Conservation (phyloP, 2,113 vertebrate species). For the Corydoras maculifer region DNA sequence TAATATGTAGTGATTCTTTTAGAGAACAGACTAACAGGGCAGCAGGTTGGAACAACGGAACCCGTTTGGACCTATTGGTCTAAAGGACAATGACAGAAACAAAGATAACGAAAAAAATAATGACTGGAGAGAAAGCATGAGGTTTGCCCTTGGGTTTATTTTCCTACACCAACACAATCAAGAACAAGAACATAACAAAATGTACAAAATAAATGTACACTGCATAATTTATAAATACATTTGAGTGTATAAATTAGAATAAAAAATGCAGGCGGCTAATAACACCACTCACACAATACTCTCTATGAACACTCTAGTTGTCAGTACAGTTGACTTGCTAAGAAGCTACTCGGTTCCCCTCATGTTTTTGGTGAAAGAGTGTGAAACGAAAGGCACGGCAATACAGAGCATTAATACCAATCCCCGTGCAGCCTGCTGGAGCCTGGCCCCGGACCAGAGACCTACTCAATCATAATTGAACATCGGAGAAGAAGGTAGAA, state of each 20-base stretch:
- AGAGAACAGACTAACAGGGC: too few relatives aligned
- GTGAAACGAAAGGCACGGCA: too few relatives aligned
- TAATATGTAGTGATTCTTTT: too few relatives aligned
- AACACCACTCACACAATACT: slow-evolving; percentile 60
- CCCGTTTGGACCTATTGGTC: too few relatives aligned
- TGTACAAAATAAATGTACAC: slow-evolving; percentile 75
- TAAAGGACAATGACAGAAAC: not conserved
- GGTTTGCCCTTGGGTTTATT: slow-evolving; percentile 15
- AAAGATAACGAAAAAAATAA: not conserved
- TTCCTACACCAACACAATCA: slow-evolving; percentile 48
- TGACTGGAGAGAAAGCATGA: slow-evolving; percentile 9
- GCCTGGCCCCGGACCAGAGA: too few relatives aligned
- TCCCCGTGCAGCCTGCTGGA: too few relatives aligned
- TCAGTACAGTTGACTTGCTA: slow-evolving; percentile 58
- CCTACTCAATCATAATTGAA: too few relatives aligned
- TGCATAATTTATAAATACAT: slow-evolving; percentile 90
- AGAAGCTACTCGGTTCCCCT: slow-evolving; percentile 53
- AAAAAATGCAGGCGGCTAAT: slow-evolving; percentile 56
- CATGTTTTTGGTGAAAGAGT: slow-evolving; percentile 69
- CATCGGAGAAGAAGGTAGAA: too few relatives aligned
- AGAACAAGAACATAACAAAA: slow-evolving; percentile 59
- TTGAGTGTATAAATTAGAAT: slow-evolving; percentile 73
- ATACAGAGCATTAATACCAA: too few relatives aligned
- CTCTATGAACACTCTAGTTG: slow-evolving; percentile 39
- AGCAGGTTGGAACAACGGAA: too few relatives aligned